These are phyloP conservation scores for Sminthurinus signatus DNA, from an alignment of 1,140 invertebrate genomes.

Conservation along the genomic window DNA sequence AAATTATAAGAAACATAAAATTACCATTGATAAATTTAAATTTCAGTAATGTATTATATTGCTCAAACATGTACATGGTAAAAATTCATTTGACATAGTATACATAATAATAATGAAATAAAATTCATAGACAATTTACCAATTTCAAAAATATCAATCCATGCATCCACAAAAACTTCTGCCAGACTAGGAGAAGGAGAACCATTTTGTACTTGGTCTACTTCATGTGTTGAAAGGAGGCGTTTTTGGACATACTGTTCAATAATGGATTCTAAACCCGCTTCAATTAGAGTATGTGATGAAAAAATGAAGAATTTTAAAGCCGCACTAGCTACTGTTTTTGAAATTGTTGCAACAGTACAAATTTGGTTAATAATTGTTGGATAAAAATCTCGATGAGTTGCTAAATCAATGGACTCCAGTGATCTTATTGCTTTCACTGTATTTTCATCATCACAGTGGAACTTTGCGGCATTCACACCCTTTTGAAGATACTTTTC, in stretches of 20 bases:
- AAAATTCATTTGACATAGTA: no score
- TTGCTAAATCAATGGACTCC: conserved; percentile 36
- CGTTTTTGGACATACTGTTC: conserved; percentile 29
- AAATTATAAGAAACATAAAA: no score
- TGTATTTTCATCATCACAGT: conserved; percentile 40
- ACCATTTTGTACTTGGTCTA: not conserved
- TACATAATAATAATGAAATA: no score
- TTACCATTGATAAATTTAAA: no score
- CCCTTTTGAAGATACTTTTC: conserved; percentile 33
- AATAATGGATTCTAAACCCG: conserved; percentile 29
- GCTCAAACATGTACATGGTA: no score
- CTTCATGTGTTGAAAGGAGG: conserved; percentile 25
- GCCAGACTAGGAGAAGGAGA: conserved; percentile 10
- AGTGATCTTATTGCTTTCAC: conserved; percentile 31
- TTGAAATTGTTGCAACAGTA: conserved; percentile 30
- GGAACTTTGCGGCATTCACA: conserved; percentile 14
- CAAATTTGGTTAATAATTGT: conserved; percentile 41
- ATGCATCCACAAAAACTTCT: conserved; percentile 33
- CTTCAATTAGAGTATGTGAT: conserved; percentile 35
- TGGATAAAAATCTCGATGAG: conserved; percentile 39
- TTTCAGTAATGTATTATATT: no score
- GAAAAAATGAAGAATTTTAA: conserved; percentile 39
- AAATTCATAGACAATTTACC: no score
- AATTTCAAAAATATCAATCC: conserved; percentile 41
- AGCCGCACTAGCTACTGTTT: conserved; percentile 24